Conservation (phyloP, 2,113 vertebrate genomes). For the Micronycteris hirsuta region DNA sequence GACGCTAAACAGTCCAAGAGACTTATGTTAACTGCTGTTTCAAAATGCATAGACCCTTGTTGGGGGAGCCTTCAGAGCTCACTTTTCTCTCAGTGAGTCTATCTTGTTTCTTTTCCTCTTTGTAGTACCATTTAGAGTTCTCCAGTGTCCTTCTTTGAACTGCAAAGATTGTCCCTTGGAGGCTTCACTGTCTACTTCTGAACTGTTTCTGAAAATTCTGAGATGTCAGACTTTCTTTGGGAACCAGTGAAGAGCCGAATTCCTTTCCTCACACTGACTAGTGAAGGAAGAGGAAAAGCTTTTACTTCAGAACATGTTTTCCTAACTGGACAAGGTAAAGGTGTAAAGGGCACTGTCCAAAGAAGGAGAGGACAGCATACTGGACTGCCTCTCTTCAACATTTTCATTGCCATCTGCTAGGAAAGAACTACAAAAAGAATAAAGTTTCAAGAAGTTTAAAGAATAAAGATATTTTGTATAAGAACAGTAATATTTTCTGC, state of each 20-base stretch:
- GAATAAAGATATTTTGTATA: background rate
- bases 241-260: background rate
- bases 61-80: background rate
- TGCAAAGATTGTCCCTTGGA: slow-evolving; percentile 11
- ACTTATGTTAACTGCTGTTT: slow-evolving; percentile 52
- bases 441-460: background rate
- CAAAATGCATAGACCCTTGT: background rate
- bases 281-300: background rate
- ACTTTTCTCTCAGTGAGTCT: slow-evolving; percentile 22
- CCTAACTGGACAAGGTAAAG: background rate
- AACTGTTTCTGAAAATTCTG: background rate
- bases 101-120: background rate
- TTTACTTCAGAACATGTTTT: background rate
- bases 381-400: accelerated
- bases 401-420: too few relatives aligned
- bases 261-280: background rate
- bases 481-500: background rate
- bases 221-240: background rate
- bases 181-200: background rate
- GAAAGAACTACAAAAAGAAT: background rate
- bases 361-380: background rate
- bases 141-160: slow-evolving; percentile 7
- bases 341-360: background rate
- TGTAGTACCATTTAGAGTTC: slow-evolving; percentile 41
- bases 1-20: background rate